Base-by-base conservation (phyloP, 2,113 vertebrate species). In the Rissa tridactyla region DNA sequence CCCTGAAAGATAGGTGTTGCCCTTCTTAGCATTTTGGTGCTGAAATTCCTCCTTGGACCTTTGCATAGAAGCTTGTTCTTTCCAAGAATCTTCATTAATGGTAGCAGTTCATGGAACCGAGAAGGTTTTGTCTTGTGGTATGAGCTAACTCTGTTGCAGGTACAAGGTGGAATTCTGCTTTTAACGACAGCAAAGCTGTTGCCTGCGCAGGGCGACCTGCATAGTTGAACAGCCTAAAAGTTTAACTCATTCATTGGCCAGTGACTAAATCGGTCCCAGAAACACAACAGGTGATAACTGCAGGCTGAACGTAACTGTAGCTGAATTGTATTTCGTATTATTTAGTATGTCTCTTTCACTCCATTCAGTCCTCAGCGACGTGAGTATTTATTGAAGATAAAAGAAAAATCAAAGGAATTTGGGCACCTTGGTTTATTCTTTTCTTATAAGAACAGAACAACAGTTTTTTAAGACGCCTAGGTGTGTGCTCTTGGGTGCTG, bases 101-200 rank as follows among this genome's bases (percentile, higher is more conserved):
- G 40, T 36, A 32, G 32, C 25, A 7, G 6, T 13, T 29, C 7
- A 1, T 26, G 11, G 47, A 86, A 69, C 68, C 23, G 11, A 49
- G 34, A 55, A 8, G 16, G 4, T 11, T 11, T 3, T 4, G 6
- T 7, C 58, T 8, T 15, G 58, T 0, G 0, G 22, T 3, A 3
- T 44, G 0, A 4, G 40, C 44, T 10, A 8, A 15, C 11, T 13
- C 11, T 3, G 0, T 3, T n/a, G 21, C 29, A 12, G 16, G 18
- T 30, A 15, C 34, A 7, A 9, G n/a, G 44, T 30, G 54, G 3
- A 34, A 5, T 10, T 49, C 18, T 15, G 11, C 23, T 61, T 52
- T 46, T 46, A 18, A 19, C 21, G 14, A 0, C 62, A 54, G 13
- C 15, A 21, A 16, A 14, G 2, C 66, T 52, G 26, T n/a, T 79